Evolutionary conservation across 2,113 vertebrate species (phyloP), one percentile per base, ranked within the genome.

Genomic region (Hyla sarda): DNA sequence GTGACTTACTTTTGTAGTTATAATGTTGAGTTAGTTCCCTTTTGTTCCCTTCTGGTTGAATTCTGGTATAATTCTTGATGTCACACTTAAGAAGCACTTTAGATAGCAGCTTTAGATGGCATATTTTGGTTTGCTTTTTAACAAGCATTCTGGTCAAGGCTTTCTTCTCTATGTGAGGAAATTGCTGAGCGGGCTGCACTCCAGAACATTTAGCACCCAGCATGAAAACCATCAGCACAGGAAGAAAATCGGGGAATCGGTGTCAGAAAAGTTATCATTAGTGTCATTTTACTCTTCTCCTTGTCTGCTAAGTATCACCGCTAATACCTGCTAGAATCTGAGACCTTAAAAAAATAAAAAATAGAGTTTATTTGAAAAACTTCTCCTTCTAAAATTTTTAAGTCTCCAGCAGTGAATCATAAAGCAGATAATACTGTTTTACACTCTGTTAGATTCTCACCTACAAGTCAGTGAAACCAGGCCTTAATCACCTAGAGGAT

Each of bases 71-170:
- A n/a, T n/a, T n/a, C n/a, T n/a, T n/a, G n/a, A n/a, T n/a, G n/a
- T n/a, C n/a, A n/a, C n/a, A n/a, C n/a, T n/a, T n/a, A n/a, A n/a
- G n/a, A n/a, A n/a, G n/a, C n/a, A n/a, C n/a, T n/a, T n/a, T n/a
- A n/a, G n/a, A n/a, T n/a, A n/a, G n/a, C n/a, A n/a, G n/a, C n/a
- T n/a, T n/a, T n/a, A n/a, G n/a, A n/a, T n/a, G n/a, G n/a, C n/a
- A n/a, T n/a, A n/a, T n/a, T n/a, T n/a, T n/a, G n/a, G n/a, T 23
- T 81, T 28, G 30, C 34, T 28, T 82, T 30, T 52, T 82, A 82
- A 82, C 28, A 23, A 47, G 28, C 67, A 30, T 3, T 7, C 30
- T 41, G 62, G 71, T 54, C 5, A 48, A 71, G 30, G 65, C 9
- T 30, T 72, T 72, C 32, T 56, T 34, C 2, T 6, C 62, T 37